These are phyloP conservation scores for Climacteris rufus DNA, from an alignment of 2,113 vertebrate genomes.

Conservation along the genomic window DNA sequence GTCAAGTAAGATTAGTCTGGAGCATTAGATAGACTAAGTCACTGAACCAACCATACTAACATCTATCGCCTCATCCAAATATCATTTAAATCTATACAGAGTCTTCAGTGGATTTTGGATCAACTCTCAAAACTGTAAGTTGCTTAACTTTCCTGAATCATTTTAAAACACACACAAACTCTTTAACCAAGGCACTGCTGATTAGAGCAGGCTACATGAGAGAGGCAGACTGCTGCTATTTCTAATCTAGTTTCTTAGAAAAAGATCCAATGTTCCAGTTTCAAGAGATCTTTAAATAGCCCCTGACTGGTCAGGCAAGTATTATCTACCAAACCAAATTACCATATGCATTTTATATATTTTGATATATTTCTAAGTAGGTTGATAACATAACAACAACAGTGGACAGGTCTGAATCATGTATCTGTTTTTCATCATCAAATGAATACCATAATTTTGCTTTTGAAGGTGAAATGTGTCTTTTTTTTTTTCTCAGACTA, in stretches of 20 bases:
- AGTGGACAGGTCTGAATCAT: background rate
- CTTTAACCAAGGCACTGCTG: background rate
- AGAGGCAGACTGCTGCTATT: background rate
- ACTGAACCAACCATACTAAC: background rate
- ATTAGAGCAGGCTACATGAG: background rate
- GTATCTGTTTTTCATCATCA: background rate
- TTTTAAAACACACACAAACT: background rate
- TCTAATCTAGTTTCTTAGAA: background rate
- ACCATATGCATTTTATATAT: background rate
- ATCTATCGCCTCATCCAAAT: background rate
- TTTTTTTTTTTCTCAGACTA: background rate
- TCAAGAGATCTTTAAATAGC: background rate
- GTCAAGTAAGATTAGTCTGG: background rate
- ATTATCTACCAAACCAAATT: background rate
- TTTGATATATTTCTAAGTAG: background rate
- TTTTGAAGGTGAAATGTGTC: background rate
- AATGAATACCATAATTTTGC: background rate
- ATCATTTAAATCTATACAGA: background rate
- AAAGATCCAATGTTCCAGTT: rapidly evolving
- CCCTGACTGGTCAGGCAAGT: background rate
- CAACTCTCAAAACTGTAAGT: background rate
- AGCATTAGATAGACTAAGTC: background rate
- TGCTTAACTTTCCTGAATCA: background rate
- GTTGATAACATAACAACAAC: background rate
- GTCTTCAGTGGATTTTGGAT: background rate